Evolutionary conservation across 1,140 invertebrate species (phyloP), one percentile per base, ranked within the genome.

Genomic region (Conus betulinus): DNA sequence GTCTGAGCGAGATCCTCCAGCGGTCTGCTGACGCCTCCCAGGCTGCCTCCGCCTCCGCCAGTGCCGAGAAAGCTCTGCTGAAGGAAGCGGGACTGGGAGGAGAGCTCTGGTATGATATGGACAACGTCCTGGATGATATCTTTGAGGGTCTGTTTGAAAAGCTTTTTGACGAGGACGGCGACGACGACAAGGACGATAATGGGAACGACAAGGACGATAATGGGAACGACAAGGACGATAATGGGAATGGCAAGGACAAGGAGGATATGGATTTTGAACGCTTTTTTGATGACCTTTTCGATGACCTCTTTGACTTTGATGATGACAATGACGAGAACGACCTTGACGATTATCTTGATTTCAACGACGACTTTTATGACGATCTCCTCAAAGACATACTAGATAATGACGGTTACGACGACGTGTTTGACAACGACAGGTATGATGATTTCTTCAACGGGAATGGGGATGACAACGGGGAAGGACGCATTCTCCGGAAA

Each of bases 401-500:
- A 6, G 84, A 85, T 74, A 71, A 85, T 51, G 84, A 85, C 27
- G 84, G 63, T 10, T 85, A 74, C 52, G 63, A 74, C 3, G 84
- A 85, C 23, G 27, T 85, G 10, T 85, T 85, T 74, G 84, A 85
- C 84, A 74, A 85, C 67, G 84, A 71, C 71, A 85, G 52, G 23
- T 85, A 74, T 63, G 27, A 67, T 6, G 15, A 53, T 57, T 23
- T 74, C 71, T 85, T 85, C 17, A 52, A 85, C 7, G 60, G 15
- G 7, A 25, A 71, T 15, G 63, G 15, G 10, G 52, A 23, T 13
- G 71, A 39, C 27, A 25, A 84, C 10, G 57, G 27, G 5, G n/a
- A 20, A 57, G 8, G 5, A 25, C 11, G 71, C 7, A 20, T 7
- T 23, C 20, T 39, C 25, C 25, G 15, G 76, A 25, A 27, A 78